A percentile compares a stretch with the other conserved stretches of the same genome.
These are phyloP conservation scores for Astatotilapia flaviijosephi DNA, from an alignment of 2,113 vertebrate genomes.

Conservation along the genomic window DNA sequence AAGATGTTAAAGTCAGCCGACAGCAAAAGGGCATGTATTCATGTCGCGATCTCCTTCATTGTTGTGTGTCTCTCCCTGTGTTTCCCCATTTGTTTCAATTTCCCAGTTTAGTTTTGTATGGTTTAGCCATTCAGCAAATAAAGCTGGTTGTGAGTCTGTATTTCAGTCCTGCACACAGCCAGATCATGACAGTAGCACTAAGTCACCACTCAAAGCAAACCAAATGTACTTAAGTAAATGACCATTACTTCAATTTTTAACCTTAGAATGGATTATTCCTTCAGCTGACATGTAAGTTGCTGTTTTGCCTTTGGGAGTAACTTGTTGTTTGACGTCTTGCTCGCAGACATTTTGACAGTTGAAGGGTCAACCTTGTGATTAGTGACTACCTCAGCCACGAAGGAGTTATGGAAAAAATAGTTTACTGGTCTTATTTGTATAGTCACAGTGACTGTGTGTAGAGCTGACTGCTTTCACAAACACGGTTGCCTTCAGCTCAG, in stretches of 20 bases:
- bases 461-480: background rate
- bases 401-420: background rate
- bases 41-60: background rate
- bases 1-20: background rate
- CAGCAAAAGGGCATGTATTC: fast-evolving
- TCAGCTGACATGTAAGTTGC: background rate
- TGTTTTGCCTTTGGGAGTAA: background rate
- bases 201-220: background rate
- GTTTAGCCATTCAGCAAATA: background rate
- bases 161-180: background rate
- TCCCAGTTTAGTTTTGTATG: background rate
- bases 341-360: background rate
- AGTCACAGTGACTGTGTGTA: background rate
- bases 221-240: background rate
- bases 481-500: background rate
- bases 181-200: background rate
- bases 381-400: background rate
- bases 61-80: background rate
- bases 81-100: background rate
- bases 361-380: background rate
- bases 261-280: background rate
- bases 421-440: background rate
- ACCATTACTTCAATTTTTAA: background rate
- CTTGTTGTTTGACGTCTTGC: background rate
- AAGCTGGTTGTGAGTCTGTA: background rate